Conservation (phyloP, 2,888 invertebrate genomes). For the Heliconius cydno region DNA sequence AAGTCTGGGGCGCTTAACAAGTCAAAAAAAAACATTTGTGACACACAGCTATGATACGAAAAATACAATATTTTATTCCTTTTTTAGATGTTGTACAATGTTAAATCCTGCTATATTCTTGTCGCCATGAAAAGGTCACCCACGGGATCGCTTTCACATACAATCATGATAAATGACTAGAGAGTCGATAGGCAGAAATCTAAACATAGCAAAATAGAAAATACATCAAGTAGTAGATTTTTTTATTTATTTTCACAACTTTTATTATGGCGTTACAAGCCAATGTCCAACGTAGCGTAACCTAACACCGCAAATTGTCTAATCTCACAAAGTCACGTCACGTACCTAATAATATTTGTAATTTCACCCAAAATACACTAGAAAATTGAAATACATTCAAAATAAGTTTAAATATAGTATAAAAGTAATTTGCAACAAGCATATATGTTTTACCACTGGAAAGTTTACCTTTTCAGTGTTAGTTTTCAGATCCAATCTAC, state of each 20-base stretch:
- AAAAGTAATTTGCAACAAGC: not conserved
- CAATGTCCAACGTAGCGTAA: not conserved
- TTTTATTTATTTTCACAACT: too few relatives aligned
- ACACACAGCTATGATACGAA: not conserved
- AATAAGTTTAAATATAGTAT: not conserved
- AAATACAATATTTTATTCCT: not conserved
- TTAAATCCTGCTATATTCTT: not conserved
- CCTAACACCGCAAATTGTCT: not conserved
- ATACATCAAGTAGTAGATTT: not conserved
- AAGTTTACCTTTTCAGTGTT: conserved; percentile 10
- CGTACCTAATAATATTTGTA: not conserved
- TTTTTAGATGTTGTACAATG: not conserved
- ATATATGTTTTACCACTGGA: conserved; percentile 3
- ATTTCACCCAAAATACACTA: not conserved
- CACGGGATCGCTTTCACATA: not conserved
- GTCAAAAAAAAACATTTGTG: too few relatives aligned
- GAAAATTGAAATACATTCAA: not conserved
- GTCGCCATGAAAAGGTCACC: not conserved
- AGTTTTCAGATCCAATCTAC: conserved; percentile 25
- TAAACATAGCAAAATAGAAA: not conserved
- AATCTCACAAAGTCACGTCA: not conserved
- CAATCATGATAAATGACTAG: not conserved
- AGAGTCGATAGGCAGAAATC: not conserved
- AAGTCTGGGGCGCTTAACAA: too few relatives aligned
- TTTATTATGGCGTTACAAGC: too few relatives aligned